A percentile compares a stretch with the other conserved stretches of the same genome.
These are phyloP conservation scores for Buathra laborator DNA, from an alignment of 2,888 invertebrate genomes.

Conservation along the genomic window DNA sequence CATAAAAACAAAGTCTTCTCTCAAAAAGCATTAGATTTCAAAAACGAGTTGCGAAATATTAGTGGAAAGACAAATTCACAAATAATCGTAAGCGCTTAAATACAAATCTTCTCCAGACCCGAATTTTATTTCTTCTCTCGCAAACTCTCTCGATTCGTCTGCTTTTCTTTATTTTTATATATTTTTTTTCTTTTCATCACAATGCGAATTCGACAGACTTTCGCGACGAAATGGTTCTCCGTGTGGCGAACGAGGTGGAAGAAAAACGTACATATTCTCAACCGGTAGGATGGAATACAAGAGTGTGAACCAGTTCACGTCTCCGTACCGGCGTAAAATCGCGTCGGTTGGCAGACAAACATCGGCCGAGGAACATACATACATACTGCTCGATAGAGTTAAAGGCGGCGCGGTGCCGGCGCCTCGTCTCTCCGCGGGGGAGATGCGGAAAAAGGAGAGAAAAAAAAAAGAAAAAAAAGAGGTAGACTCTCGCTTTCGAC, in stretches of 20 bases:
- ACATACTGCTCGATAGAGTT: background rate
- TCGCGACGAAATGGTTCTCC: constrained; percentile 47
- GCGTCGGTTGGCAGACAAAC: constrained; percentile 35
- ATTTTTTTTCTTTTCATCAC: constrained; percentile 13
- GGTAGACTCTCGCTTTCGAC: constrained; percentile 49
- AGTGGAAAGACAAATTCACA: background rate
- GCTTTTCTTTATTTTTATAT: background rate
- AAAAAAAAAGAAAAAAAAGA: constrained; percentile 14
- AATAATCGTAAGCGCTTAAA: constrained; percentile 14
- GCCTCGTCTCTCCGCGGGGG: constrained; percentile 43
- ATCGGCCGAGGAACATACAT: constrained; percentile 27
- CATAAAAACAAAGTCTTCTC: too few species aligned
- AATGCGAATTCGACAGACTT: constrained; percentile 47
- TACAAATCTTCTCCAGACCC: too few species aligned
- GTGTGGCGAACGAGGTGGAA: constrained; percentile 17
- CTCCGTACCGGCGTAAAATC: constrained; percentile 36
- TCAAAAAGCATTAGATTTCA: too few species aligned
- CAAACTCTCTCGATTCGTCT: constrained; percentile 5
- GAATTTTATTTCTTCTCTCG: background rate
- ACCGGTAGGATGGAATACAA: constrained; percentile 29
- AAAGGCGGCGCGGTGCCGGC: background rate
- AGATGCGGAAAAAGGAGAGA: background rate
- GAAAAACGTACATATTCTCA: constrained; percentile 32
- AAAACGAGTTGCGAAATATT: background rate
- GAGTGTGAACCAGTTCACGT: constrained; percentile 60